These are phyloP conservation scores for Orchesella cincta DNA, from an alignment of 1,140 invertebrate species.

Conservation along the genomic window DNA sequence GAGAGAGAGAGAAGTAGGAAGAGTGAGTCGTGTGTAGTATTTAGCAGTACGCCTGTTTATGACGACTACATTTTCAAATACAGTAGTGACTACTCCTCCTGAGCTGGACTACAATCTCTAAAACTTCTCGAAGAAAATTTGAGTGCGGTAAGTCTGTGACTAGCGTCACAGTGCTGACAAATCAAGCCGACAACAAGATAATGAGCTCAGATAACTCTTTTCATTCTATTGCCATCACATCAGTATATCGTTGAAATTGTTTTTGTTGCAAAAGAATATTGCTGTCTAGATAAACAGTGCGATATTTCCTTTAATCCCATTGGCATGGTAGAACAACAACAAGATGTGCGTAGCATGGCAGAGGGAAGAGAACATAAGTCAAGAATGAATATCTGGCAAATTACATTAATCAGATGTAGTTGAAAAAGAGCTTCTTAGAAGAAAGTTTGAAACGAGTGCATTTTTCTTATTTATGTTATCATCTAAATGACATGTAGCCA, in stretches of 20 bases:
- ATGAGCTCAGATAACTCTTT: slow-evolving; percentile 16
- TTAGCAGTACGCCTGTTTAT: not conserved
- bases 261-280: too few relatives aligned
- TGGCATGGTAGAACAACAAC: too few relatives aligned
- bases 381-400: slow-evolving; percentile 18
- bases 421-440: not conserved
- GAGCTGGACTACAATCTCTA: not conserved
- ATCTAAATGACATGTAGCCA: slow-evolving; percentile 12
- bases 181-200: slow-evolving; percentile 27
- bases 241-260: too few relatives aligned
- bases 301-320: too few relatives aligned
- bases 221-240: too few relatives aligned
- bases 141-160: slow-evolving; percentile 3
- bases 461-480: slow-evolving; percentile 3
- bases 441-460: not conserved
- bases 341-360: too few relatives aligned
- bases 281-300: too few relatives aligned
- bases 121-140: slow-evolving; percentile 15
- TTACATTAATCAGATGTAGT: slow-evolving; percentile 26
- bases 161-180: slow-evolving; percentile 25
- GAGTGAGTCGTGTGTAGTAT: not conserved
- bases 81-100: not conserved
- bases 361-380: too few relatives aligned
- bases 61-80: too few relatives aligned
- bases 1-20: not conserved